phyloP scores from a whole-genome alignment of 2,113 vertebrate species.

The Pagrus major region DNA sequence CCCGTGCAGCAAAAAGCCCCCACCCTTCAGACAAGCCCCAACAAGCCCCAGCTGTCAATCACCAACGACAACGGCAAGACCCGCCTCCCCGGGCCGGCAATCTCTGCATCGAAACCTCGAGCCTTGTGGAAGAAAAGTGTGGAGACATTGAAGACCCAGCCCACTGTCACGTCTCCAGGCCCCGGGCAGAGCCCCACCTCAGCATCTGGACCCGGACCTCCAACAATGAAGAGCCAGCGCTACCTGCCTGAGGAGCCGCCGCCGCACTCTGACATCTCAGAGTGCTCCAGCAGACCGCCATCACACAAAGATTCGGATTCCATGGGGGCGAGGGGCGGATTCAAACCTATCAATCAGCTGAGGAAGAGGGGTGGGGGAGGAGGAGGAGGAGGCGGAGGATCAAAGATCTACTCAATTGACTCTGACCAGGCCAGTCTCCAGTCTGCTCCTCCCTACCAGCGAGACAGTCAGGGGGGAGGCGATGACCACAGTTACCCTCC shows the following conservation, averaged over 20 bases:
- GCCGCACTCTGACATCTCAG: constrained; percentile 92
- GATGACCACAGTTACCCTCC: constrained; percentile 85
- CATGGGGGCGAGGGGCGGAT: constrained; percentile 76
- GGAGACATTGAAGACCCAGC: constrained; percentile 92
- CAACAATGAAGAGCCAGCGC: constrained; percentile 90
- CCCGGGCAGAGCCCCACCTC: constrained; percentile 67
- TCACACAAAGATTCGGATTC: constrained; percentile 89
- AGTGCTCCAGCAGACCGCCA: constrained; percentile 90
- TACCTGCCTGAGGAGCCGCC: constrained; percentile 94
- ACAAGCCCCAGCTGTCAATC: constrained; percentile 91
- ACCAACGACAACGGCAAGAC: constrained; percentile 88
- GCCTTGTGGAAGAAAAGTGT: constrained; percentile 97
- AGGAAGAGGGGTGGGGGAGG: constrained; percentile 75
- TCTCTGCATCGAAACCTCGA: constrained; percentile 87
- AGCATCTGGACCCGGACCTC: constrained; percentile 75
- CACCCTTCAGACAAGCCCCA: constrained; percentile 88
- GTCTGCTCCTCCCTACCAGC: constrained; percentile 88
- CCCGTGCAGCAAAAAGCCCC: constrained; percentile 82
- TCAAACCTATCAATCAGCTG: constrained; percentile 78
- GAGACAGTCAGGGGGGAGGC: constrained; percentile 84
- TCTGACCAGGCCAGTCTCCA: constrained; percentile 90
- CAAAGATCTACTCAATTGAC: constrained; percentile 95
- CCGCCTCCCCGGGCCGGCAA: constrained; percentile 66
- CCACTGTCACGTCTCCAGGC: constrained; percentile 72
- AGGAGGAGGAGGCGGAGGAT: constrained; percentile 60